Conservation (phyloP, 2,113 vertebrate genomes). For the Girardinichthys multiradiatus region DNA sequence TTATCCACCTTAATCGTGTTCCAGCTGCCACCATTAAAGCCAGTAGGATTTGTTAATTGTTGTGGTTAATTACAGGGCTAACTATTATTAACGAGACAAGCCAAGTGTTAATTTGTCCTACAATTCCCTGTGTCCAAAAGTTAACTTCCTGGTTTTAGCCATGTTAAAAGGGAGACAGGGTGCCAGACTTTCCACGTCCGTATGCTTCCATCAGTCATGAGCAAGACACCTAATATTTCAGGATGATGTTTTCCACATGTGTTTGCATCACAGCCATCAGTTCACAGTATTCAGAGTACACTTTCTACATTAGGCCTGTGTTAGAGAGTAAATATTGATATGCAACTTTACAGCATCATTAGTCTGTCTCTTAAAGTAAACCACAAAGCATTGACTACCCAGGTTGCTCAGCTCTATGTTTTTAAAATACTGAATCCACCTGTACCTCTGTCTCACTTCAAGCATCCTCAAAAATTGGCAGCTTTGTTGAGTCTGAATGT, state of each 20-base stretch:
- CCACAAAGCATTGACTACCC: background rate
- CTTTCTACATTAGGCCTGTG: background rate
- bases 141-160: too few relatives aligned
- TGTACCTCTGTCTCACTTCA: too few relatives aligned
- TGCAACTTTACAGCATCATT: background rate
- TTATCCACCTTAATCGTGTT: too few relatives aligned
- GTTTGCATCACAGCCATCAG: background rate
- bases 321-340: background rate
- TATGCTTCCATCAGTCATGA: too few relatives aligned
- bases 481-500: conserved; percentile 13
- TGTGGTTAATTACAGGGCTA: too few relatives aligned
- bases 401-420: background rate
- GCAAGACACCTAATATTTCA: background rate
- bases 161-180: too few relatives aligned
- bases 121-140: too few relatives aligned
- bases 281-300: background rate
- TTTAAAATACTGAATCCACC: too few relatives aligned
- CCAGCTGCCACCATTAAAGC: too few relatives aligned
- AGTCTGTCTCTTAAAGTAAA: background rate
- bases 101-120: background rate
- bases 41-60: too few relatives aligned
- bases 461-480: background rate
- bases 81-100: too few relatives aligned
- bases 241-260: background rate
- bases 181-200: too few relatives aligned